Base-by-base conservation (phyloP, 2,113 vertebrate genomes). In the Tichodroma muraria region DNA sequence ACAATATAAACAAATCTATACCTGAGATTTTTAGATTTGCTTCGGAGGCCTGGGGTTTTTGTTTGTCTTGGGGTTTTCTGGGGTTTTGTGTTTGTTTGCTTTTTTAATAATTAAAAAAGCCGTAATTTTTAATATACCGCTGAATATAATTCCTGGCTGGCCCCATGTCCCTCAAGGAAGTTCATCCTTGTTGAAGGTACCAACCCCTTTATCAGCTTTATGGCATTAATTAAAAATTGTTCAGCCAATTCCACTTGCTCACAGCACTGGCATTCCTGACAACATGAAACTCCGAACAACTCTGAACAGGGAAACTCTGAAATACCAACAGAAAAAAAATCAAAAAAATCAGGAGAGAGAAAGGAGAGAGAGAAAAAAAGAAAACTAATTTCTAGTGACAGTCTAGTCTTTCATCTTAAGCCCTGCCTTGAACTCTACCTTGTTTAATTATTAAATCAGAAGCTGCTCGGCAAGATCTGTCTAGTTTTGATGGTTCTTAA, bases 401-500 rank as follows among this genome's bases (percentile, higher is more conserved):
- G 98, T 94, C 94, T 96, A 75, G 73, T 95, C 98, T 98, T 98
- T 98, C 97, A 98, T 98, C 98, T 96, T 85, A 92, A 97, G 96
- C 96, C 98, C 94, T 93, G 97, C 97, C 98, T 98, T 98, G 98
- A 98, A 98, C 98, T 98, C 96, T 96, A 97, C 97, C 97, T 97
- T 97, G 97, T 98, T 98, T 98, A 98, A 99, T 98, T 98, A 99
- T 98, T 99, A 98, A 98, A 98, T 97, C 98, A 97, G 96, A 97
- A 97, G 97, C 97, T 93, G 96, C 96, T 97, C 97, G 78, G 97
- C 97, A 97, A 98, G 97, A 97, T 97, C 97, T 94, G 97, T 97
- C 98, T 97, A 76, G 94, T 97, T 98, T 97, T 98, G 98, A 98
- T 98, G 98, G 97, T 96, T 98, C 96, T 98, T 98, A 98, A 98